phyloP scores from a whole-genome alignment of 2,113 vertebrate genomes.

The Girardinichthys multiradiatus region DNA sequence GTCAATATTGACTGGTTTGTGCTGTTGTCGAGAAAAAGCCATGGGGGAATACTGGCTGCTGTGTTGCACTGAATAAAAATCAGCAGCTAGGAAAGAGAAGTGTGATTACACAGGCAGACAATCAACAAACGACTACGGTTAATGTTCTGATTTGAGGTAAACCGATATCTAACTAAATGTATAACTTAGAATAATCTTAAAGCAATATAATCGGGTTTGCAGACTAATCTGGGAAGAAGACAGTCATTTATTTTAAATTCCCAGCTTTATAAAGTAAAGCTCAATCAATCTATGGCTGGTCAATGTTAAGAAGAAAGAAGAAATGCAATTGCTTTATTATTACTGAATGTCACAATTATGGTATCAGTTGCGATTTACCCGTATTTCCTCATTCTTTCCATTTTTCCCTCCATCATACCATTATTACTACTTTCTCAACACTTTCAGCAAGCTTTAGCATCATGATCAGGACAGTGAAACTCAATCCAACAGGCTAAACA shows the following conservation, averaged over 20 bases:
- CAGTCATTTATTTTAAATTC: slow-evolving; percentile 22
- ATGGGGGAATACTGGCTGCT: slow-evolving; percentile 66
- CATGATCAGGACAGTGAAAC: neutral
- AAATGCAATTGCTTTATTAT: neutral
- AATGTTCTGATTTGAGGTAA: slow-evolving; percentile 40
- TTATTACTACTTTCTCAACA: neutral
- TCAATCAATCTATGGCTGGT: slow-evolving; percentile 10
- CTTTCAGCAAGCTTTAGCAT: too few species aligned
- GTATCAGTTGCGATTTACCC: neutral
- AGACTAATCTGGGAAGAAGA: slow-evolving; percentile 7
- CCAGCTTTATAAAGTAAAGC: slow-evolving; percentile 19
- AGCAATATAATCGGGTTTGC: slow-evolving; percentile 22
- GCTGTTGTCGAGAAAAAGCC: slow-evolving; percentile 64
- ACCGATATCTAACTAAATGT: slow-evolving; percentile 66
- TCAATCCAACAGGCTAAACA: neutral
- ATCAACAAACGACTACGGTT: slow-evolving; percentile 57
- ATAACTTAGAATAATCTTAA: slow-evolving; percentile 28
- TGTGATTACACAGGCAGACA: slow-evolving; percentile 46
- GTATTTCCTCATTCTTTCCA: neutral
- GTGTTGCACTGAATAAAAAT: slow-evolving; percentile 62
- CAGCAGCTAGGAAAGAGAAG: slow-evolving; percentile 48
- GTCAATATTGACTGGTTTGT: slow-evolving; percentile 72
- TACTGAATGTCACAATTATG: neutral
- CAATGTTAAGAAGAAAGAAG: neutral
- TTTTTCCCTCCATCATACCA: too few species aligned